Percentiles rank a stretch among this genome's conserved stretches.
phyloP scores from a whole-genome alignment of 2,888 invertebrate species.

The Seira sanloemensis region DNA sequence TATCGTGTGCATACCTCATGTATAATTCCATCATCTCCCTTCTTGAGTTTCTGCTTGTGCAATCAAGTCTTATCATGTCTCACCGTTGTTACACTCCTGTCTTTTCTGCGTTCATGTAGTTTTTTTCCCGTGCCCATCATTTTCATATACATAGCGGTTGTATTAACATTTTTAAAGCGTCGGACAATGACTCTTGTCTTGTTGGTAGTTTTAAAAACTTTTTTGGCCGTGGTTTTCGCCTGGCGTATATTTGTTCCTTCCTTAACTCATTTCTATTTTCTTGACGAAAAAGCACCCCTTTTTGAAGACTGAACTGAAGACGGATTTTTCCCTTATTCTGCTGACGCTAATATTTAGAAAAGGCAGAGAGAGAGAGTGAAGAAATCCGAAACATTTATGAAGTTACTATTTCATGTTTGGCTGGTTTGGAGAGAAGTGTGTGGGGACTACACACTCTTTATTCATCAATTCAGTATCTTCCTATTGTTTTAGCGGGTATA shows the following conservation, averaged over 20 bases:
- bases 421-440: background rate
- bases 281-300: conserved; percentile 16
- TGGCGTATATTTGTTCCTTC: conserved; percentile 53
- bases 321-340: background rate
- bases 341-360: too few relatives aligned
- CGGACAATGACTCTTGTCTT: conserved; percentile 70
- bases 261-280: conserved; percentile 33
- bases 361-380: background rate
- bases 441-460: background rate
- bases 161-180: conserved; percentile 54
- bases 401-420: background rate
- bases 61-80: background rate
- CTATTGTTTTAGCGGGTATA: too few relatives aligned
- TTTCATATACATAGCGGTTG: conserved; percentile 31
- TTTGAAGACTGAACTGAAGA: background rate
- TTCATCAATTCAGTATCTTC: background rate
- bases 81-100: background rate
- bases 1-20: background rate
- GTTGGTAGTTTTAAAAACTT: conserved; percentile 31
- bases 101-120: too few relatives aligned
- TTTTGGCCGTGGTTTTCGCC: conserved; percentile 42
- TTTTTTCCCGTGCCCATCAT: background rate
- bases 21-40: background rate
- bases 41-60: background rate
- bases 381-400: background rate